These are phyloP conservation scores for Aphrocallistes beatrix DNA, from an alignment of 37 sponge, comb jelly and placozoan species.

Conservation along the genomic window DNA sequence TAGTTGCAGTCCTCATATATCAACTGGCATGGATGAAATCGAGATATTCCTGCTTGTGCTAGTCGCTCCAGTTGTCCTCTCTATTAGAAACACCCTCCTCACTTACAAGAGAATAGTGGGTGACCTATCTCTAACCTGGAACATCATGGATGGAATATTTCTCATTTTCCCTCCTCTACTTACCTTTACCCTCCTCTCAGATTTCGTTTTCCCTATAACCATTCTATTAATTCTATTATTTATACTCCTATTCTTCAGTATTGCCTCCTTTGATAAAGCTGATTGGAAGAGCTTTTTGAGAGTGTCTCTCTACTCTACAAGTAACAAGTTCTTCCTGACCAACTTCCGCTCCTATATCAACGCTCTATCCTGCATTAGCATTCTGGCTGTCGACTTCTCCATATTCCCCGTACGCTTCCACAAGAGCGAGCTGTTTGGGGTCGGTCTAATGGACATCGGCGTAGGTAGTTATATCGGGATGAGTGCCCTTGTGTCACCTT, in stretches of 20 bases:
- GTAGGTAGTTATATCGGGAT: constrained; percentile 38
- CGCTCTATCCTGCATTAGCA: neutral
- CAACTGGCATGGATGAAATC: neutral
- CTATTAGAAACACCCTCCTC: neutral
- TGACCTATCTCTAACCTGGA: neutral
- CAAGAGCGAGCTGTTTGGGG: constrained; percentile 34
- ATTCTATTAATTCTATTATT: too few species aligned
- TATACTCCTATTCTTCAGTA: too few species aligned
- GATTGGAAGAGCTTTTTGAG: neutral
- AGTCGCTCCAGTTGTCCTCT: neutral
- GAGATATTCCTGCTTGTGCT: neutral
- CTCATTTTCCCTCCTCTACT: neutral
- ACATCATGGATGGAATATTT: constrained; percentile 10
- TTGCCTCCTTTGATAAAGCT: too few species aligned
- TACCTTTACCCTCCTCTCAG: neutral
- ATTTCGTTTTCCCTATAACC: neutral
- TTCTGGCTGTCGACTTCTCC: constrained; percentile 45
- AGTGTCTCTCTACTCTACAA: neutral
- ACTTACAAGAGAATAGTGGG: neutral
- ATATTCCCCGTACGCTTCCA: constrained; percentile 34
- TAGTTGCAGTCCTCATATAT: too few species aligned
- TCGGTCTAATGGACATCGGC: constrained; percentile 43
- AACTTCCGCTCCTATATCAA: neutral
- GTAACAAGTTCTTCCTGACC: neutral
- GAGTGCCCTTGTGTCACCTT: constrained; percentile 28